Evolutionary conservation across 2,888 invertebrate species (phyloP).

Genomic region (Camponotus fellah): DNA sequence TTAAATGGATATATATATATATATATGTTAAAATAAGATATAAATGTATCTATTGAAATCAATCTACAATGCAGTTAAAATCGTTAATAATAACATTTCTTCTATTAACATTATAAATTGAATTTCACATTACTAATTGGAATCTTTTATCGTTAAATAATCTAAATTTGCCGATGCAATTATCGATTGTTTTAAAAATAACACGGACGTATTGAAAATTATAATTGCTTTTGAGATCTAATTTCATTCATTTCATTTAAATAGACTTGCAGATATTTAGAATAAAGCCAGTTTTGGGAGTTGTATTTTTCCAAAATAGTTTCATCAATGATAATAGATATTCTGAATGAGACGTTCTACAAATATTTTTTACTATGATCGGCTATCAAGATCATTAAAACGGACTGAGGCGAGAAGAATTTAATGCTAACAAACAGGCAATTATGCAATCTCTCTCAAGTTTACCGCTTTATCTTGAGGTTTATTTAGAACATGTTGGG

Average conservation of each 20-base stretch:
- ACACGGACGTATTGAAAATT: background rate
- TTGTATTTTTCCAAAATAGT: constrained; percentile 27
- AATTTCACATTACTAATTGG: constrained; percentile 5
- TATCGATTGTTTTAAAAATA: constrained; percentile 4
- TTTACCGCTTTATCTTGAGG: constrained; percentile 33
- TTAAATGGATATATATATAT: background rate
- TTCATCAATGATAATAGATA: constrained; percentile 5
- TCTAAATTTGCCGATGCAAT: background rate
- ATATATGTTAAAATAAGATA: background rate
- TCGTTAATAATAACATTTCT: background rate
- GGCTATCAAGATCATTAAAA: constrained; percentile 45
- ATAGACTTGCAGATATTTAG: constrained; percentile 12
- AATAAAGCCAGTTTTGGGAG: constrained; percentile 13
- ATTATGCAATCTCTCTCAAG: constrained; percentile 42
- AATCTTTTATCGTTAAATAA: background rate
- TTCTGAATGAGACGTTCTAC: constrained; percentile 6
- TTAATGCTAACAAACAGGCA: constrained; percentile 38
- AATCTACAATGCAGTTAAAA: background rate
- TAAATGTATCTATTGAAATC: constrained; percentile 8
- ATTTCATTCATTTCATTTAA: constrained; percentile 1
- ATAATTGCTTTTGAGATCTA: background rate
- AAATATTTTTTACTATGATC: constrained; percentile 40
- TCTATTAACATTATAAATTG: background rate
- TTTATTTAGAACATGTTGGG: constrained; percentile 43
- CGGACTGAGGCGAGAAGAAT: constrained; percentile 26